phyloP scores from a whole-genome alignment of 2,113 vertebrate genomes.

The Neotoma lepida region DNA sequence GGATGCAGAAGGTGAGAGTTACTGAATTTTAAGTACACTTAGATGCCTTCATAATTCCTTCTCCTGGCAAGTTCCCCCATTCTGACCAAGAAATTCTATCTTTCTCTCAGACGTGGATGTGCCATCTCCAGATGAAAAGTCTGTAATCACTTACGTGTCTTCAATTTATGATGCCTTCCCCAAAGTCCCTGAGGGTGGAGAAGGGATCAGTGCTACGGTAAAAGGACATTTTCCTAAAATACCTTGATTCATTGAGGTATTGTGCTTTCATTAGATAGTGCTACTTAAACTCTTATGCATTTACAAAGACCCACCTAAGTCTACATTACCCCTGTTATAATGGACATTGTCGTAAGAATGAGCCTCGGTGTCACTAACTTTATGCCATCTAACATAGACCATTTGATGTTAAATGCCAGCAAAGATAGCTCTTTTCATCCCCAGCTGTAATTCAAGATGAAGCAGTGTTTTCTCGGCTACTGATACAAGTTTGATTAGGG shows the following conservation, averaged over 20 bases:
- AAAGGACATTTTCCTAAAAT: slow-evolving; percentile 67
- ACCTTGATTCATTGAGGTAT: neutral
- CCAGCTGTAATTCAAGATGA: slow-evolving; percentile 6
- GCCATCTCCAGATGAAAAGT: slow-evolving; percentile 97
- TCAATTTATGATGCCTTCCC: slow-evolving; percentile 99
- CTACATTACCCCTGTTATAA: neutral
- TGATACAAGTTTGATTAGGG: neutral
- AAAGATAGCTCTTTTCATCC: neutral
- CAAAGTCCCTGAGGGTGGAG: slow-evolving; percentile 97
- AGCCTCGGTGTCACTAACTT: neutral
- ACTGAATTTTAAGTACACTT: neutral
- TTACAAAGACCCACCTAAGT: neutral
- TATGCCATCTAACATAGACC: neutral
- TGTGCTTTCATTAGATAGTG: neutral
- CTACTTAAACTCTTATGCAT: slow-evolving; percentile 12
- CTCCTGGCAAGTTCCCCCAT: neutral
- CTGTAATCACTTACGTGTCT: slow-evolving; percentile 98
- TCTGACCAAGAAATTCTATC: slow-evolving; percentile 58
- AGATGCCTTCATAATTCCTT: neutral
- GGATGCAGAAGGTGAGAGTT: slow-evolving; percentile 94
- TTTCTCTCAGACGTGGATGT: slow-evolving; percentile 94
- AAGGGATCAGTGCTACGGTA: slow-evolving; percentile 95
- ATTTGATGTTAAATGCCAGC: slow-evolving; percentile 15
- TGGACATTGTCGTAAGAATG: neutral
- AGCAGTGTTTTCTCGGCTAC: slow-evolving; percentile 11